phyloP scores from a whole-genome alignment of 2,888 invertebrate genomes.

The Hypsopygia costalis region DNA sequence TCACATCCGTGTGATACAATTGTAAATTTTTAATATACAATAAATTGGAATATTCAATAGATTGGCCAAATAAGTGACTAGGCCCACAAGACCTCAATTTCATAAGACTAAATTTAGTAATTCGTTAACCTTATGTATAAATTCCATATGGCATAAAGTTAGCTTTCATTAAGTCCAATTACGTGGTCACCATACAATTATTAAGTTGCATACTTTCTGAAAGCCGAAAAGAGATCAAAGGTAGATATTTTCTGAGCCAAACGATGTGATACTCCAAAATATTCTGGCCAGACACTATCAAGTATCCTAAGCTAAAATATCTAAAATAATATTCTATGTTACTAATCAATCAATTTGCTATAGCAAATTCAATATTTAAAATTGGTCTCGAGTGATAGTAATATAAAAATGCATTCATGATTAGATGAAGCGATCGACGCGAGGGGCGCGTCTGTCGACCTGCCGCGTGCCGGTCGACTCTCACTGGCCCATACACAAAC shows the following conservation, averaged over 20 bases:
- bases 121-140: conserved; percentile 80
- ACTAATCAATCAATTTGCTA: conserved; percentile 73
- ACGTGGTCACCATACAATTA: conserved; percentile 69
- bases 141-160: conserved; percentile 81
- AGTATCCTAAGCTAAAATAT: conserved; percentile 80
- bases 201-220: conserved; percentile 78
- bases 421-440: conserved; percentile 59
- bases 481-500: too few species aligned
- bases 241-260: conserved; percentile 79
- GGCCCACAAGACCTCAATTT: conserved; percentile 74
- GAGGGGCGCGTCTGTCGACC: conserved; percentile 18
- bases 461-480: conserved; percentile 16
- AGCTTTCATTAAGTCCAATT: conserved; percentile 78
- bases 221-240: conserved; percentile 80
- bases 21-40: conserved; percentile 74
- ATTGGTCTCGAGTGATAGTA: conserved; percentile 76
- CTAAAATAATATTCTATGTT: conserved; percentile 76
- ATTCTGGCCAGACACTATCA: conserved; percentile 80
- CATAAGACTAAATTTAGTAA: conserved; percentile 79
- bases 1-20: conserved; percentile 64
- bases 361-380: conserved; percentile 74
- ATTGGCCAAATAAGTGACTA: conserved; percentile 80
- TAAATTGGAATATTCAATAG: conserved; percentile 79
- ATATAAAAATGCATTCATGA: conserved; percentile 69
- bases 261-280: conserved; percentile 80